Evolutionary conservation across 2,113 vertebrate genomes (phyloP).

Genomic region (Catharus minimus): DNA sequence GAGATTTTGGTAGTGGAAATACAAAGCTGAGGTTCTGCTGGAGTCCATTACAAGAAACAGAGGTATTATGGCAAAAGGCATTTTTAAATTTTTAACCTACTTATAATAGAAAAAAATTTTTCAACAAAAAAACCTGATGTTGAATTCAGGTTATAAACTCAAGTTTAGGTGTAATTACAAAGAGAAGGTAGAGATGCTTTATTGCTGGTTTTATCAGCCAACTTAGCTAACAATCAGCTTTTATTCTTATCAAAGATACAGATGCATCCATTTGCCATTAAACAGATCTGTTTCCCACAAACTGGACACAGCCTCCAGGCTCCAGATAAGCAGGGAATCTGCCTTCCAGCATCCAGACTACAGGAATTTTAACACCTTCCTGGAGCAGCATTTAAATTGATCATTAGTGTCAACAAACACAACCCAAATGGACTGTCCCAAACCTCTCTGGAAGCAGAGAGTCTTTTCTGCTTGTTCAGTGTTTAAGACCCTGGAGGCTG

Average conservation of each 20-base stretch:
- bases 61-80: background rate
- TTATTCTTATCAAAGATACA: slow-evolving; percentile 4
- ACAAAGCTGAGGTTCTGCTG: background rate
- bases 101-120: background rate
- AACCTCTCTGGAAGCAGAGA: background rate
- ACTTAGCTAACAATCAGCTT: background rate
- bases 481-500: background rate
- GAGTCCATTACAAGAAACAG: background rate
- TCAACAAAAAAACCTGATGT: background rate
- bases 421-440: background rate
- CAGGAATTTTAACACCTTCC: slow-evolving; percentile 36
- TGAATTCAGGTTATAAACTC: background rate
- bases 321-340: background rate
- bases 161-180: background rate
- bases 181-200: background rate
- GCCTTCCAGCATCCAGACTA: background rate
- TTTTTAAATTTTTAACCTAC: background rate
- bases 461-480: background rate
- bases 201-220: background rate
- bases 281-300: background rate
- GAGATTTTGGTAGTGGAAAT: background rate
- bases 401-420: background rate
- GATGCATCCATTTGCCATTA: background rate
- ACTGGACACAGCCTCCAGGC: background rate
- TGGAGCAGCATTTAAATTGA: background rate